Evolutionary conservation across 2,113 vertebrate genomes (phyloP).

Genomic region (Ellobius talpinus): DNA sequence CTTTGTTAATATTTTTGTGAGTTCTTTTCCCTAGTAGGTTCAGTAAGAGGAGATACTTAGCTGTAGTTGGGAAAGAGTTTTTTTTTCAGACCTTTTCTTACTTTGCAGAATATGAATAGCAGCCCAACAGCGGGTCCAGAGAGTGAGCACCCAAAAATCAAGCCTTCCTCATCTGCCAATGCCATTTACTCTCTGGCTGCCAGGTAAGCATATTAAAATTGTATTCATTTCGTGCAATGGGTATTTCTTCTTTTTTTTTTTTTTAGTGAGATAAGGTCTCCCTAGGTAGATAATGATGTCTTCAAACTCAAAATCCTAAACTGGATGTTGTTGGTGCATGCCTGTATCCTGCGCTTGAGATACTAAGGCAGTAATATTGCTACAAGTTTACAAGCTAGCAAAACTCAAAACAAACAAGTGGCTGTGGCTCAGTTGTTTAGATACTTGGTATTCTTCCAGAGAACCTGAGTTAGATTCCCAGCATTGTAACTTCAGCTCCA

Average conservation of each 20-base stretch:
- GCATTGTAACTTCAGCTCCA: background rate
- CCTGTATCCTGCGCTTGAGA: background rate
- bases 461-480: background rate
- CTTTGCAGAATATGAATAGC: constrained; percentile 88
- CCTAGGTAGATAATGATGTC: background rate
- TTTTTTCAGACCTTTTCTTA: constrained; percentile 64
- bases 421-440: background rate
- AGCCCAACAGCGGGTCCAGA: constrained; percentile 86
- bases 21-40: background rate
- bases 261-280: background rate
- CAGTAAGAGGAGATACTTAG: background rate
- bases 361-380: background rate
- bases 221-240: background rate
- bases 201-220: constrained; percentile 87
- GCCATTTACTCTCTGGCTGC: constrained; percentile 95
- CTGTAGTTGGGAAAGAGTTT: background rate
- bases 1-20: background rate
- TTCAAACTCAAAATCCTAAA: background rate
- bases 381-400: background rate
- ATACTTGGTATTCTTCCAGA: background rate
- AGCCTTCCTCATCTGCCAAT: constrained; percentile 94
- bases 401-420: background rate
- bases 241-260: background rate
- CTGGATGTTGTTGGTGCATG: background rate
- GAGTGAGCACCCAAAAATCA: constrained; percentile 95